Evolutionary conservation across 2,888 invertebrate species (phyloP), one percentile per base, ranked within the genome.

Genomic region (Nomada fucata): DNA sequence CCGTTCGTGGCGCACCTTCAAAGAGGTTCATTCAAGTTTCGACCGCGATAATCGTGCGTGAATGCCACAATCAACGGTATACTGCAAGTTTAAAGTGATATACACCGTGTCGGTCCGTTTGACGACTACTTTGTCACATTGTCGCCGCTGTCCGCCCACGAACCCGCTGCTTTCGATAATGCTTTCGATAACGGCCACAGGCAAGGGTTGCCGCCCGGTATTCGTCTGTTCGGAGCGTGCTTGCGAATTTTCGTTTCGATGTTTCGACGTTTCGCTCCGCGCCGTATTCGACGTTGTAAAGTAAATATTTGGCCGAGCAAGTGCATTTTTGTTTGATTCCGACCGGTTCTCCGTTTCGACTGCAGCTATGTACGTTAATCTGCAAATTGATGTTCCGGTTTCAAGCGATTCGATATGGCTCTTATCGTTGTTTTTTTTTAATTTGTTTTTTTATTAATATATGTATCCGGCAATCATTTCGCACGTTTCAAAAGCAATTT

Each of bases 41-140:
- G 83, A 82, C 82, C 80, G 85, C 81, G 82, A 89, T 90, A 90
- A 90, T 90, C 88, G 90, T 82, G 88, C 88, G 88, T 90, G 90
- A 90, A 90, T 90, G 86, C 89, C 89, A 89, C 89, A 90, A 90
- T 90, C 90, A 90, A 89, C 87, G 89, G 85, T 84, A 72, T 81
- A 86, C 86, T 84, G 81, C 76, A 82, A 79, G 82, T 85, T 87
- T 89, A 85, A 82, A 87, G 83, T 82, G 76, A 61, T 69, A 71
- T 26, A 53, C 71, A 29, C 59, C 72, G 64, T 23, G 74, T 55
- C 57, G 53, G 61, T 57, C 72, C 60, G 61, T 60, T 63, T 67
- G 59, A 50, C 15, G 57, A 65, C 63, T 70, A 69, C 74, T 77
- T 82, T 82, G 82, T 78, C 72, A 70, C 83, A 75, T 82, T 50